A percentile compares a stretch with the other conserved stretches of the same genome.
phyloP scores from a whole-genome alignment of 2,888 invertebrate species.

The Chloroclysta siterata region DNA sequence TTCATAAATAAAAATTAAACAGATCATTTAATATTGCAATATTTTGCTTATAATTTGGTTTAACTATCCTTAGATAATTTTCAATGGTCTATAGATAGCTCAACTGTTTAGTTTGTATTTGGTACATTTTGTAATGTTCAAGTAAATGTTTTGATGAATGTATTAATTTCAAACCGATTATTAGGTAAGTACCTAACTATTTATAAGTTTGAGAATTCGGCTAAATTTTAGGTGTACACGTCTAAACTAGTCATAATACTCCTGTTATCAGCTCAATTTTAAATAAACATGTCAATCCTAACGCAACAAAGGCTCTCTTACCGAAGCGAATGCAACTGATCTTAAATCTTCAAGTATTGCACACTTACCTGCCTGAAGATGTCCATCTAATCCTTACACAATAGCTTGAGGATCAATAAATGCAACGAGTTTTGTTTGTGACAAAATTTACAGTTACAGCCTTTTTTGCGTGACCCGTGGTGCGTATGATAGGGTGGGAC shows the following conservation, averaged over 20 bases:
- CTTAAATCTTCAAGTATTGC: conserved; percentile 41
- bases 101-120: too few relatives aligned
- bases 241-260: too few relatives aligned
- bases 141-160: too few relatives aligned
- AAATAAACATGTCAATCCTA: conserved; percentile 28
- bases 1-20: not conserved
- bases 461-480: conserved; percentile 56
- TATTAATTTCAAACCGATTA: too few relatives aligned
- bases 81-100: too few relatives aligned
- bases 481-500: conserved; percentile 58
- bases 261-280: too few relatives aligned
- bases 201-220: too few relatives aligned
- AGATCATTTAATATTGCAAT: not conserved
- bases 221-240: too few relatives aligned
- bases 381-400: conserved; percentile 71
- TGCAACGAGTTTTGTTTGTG: conserved; percentile 67
- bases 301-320: conserved; percentile 47
- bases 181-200: too few relatives aligned
- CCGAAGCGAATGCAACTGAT: conserved; percentile 61
- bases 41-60: too few relatives aligned
- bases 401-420: conserved; percentile 68
- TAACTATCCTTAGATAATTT: too few relatives aligned
- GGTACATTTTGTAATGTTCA: too few relatives aligned
- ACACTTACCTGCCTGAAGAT: conserved; percentile 76
- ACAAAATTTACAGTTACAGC: conserved; percentile 75